These are phyloP conservation scores for Hemicentrotus pulcherrimus DNA, from an alignment of 35 echinoderm and acorn worm genomes.

Conservation along the genomic window DNA sequence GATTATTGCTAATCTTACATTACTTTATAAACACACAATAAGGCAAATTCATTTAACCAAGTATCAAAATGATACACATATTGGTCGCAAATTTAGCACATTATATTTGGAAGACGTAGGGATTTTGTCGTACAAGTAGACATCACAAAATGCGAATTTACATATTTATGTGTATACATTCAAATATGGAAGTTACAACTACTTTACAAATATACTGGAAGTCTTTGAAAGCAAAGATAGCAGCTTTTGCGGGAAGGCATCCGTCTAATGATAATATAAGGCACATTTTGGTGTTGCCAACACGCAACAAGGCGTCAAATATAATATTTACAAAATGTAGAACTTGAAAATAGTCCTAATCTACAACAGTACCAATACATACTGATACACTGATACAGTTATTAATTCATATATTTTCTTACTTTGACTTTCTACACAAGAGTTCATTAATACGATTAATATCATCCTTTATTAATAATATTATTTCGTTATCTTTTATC, in stretches of 20 bases:
- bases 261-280: background rate
- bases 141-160: background rate
- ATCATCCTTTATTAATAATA: background rate
- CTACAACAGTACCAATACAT: background rate
- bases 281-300: slow-evolving; percentile 50
- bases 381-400: background rate
- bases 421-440: background rate
- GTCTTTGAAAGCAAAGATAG: background rate
- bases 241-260: background rate
- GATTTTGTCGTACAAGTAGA: slow-evolving; percentile 8
- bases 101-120: slow-evolving; percentile 20
- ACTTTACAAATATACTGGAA: background rate
- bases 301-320: slow-evolving; percentile 28
- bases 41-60: background rate
- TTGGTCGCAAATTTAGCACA: background rate
- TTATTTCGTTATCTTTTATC: background rate
- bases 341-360: background rate
- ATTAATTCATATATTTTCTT: background rate
- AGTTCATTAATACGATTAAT: background rate
- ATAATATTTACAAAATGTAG: background rate
- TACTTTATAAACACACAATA: background rate
- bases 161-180: background rate
- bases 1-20: background rate
- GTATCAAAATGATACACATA: slow-evolving; percentile 7
- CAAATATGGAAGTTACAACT: background rate